Conservation (phyloP, 2,888 invertebrate genomes). For the Latheticus oryzae region DNA sequence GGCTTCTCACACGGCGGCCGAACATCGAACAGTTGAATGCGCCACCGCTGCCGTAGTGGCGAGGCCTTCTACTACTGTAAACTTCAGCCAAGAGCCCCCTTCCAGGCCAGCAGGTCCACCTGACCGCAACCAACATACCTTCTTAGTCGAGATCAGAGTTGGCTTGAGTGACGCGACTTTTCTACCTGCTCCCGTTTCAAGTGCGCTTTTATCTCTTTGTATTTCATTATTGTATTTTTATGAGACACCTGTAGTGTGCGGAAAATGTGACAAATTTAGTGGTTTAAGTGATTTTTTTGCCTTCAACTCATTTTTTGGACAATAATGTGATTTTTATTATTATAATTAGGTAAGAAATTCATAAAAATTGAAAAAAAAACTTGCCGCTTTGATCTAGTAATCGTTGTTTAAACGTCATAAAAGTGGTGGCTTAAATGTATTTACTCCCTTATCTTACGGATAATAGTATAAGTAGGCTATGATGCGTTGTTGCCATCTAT, state of each 20-base stretch:
- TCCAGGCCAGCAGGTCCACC: constrained; percentile 55
- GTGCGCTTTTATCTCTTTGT: constrained; percentile 29
- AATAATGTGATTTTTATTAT: too few relatives aligned
- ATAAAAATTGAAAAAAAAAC: constrained; percentile 5
- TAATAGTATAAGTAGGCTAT: constrained; percentile 43
- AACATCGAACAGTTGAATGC: constrained; percentile 61
- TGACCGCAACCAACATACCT: constrained; percentile 47
- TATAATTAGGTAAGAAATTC: constrained; percentile 20
- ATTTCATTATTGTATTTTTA: constrained; percentile 24
- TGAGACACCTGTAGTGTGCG: constrained; percentile 24
- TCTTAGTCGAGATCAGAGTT: constrained; percentile 42
- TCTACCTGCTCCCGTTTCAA: constrained; percentile 43
- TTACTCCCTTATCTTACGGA: constrained; percentile 35
- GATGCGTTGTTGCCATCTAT: constrained; percentile 44
- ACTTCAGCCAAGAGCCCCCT: constrained; percentile 47
- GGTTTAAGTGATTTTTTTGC: constrained; percentile 40
- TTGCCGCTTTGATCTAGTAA: not conserved
- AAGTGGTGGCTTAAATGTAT: constrained; percentile 22
- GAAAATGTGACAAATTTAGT: constrained; percentile 41
- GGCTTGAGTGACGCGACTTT: constrained; percentile 21
- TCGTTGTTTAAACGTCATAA: constrained; percentile 20
- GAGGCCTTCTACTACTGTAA: constrained; percentile 59
- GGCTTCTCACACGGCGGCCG: constrained; percentile 52
- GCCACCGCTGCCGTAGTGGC: constrained; percentile 64
- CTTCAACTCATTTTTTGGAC: constrained; percentile 10